Evolutionary conservation across 2,888 invertebrate species (phyloP), one percentile per base, ranked within the genome.

Genomic region (Stramonita haemastoma): DNA sequence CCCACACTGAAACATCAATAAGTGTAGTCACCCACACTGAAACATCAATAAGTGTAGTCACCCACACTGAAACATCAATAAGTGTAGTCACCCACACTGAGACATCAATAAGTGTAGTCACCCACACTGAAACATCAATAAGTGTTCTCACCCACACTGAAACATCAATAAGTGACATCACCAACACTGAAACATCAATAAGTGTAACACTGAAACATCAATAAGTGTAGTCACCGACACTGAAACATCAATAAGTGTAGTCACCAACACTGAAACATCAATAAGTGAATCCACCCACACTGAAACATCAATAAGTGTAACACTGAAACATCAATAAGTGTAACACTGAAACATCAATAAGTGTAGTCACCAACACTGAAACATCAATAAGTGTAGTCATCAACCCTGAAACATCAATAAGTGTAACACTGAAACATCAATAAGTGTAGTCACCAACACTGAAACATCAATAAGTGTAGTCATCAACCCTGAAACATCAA

Each of bases 331-430:
- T n/a, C n/a, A n/a, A n/a, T n/a, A n/a, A n/a, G n/a, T n/a, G n/a
- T n/a, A 26, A 46, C 66, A 56, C 88, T 88, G 84, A 66, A 88
- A 88, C n/a, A 84, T 17, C 6, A 46, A 46, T n/a, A n/a, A 26
- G 88, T 88, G 36, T 60, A 88, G 0, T 34, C 83, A n/a, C 84
- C 84, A 26, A 46, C 66, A 56, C 88, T 88, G 84, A 66, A 88
- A 88, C n/a, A 84, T 17, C 6, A 46, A 46, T n/a, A n/a, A 26
- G 88, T 88, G 36, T 60, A 88, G 0, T 34, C 83, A n/a, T 70
- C 84, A 26, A 46, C 66, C 29, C 88, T 88, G 84, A 66, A 88
- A 88, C n/a, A 84, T 17, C 6, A 46, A 46, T n/a, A n/a, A n/a
- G n/a, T n/a, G n/a, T n/a, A 26, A 46, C 66, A 56, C 88, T 88